Percentiles rank a stretch among this genome's conserved stretches.
Evolutionary conservation across 2,797 vertebrate species (phyloP).

Genomic region (Natrix natrix): DNA sequence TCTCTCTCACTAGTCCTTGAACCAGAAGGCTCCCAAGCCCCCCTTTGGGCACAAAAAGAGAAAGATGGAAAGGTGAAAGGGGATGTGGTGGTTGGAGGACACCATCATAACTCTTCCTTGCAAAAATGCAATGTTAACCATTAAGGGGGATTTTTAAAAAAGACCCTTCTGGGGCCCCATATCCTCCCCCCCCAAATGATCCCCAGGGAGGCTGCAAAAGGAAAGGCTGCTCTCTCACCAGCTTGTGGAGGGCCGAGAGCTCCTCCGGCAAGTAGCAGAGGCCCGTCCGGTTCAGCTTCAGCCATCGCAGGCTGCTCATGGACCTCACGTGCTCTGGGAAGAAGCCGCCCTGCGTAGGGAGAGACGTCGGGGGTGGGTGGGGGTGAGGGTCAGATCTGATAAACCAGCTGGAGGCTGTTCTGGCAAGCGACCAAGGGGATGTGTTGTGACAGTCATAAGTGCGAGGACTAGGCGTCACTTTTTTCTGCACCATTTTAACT

Average conservation of each 20-base stretch:
- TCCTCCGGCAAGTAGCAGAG: slow-evolving; percentile 98
- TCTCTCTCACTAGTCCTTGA: neutral
- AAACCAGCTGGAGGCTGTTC: neutral
- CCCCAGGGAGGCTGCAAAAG: neutral
- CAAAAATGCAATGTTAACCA: neutral
- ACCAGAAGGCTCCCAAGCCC: neutral
- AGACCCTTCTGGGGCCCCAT: neutral
- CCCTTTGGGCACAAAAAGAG: neutral
- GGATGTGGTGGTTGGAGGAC: neutral
- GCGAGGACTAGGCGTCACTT: neutral
- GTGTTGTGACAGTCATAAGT: neutral
- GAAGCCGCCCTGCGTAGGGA: slow-evolving; percentile 83
- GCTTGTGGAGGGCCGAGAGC: slow-evolving; percentile 91
- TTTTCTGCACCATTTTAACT: neutral
- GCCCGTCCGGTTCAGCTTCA: slow-evolving; percentile 94
- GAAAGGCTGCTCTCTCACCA: slow-evolving; percentile 76
- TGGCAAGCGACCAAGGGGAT: neutral
- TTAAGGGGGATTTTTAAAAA: neutral
- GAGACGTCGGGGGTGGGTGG: neutral
- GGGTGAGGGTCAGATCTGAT: fast-evolving
- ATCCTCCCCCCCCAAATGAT: neutral
- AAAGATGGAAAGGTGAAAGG: neutral
- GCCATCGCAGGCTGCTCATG: slow-evolving; percentile 97
- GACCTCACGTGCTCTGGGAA: slow-evolving; percentile 95
- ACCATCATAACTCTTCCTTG: neutral